phyloP scores from a whole-genome alignment of 2,113 vertebrate species.

The Corythoichthys haematopterus region DNA sequence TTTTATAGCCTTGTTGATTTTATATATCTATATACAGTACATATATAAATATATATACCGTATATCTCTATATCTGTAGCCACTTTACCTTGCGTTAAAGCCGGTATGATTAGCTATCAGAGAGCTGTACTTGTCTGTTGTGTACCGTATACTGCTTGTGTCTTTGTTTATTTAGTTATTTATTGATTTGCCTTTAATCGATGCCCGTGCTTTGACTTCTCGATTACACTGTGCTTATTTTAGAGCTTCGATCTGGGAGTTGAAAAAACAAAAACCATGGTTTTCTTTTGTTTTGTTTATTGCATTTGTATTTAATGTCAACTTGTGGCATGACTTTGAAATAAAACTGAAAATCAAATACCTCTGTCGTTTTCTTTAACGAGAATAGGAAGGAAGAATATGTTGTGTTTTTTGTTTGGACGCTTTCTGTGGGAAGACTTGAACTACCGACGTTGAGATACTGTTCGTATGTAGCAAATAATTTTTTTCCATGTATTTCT shows the following conservation, averaged over 20 bases:
- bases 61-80: slow-evolving; percentile 1
- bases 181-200: slow-evolving; percentile 23
- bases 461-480: too few relatives aligned
- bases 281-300: slow-evolving; percentile 52
- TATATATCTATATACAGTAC: slow-evolving; percentile 46
- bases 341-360: slow-evolving; percentile 66
- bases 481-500: too few relatives aligned
- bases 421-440: too few relatives aligned
- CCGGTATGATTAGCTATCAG: slow-evolving; percentile 59
- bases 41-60: slow-evolving; percentile 5
- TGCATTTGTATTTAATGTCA: slow-evolving; percentile 79
- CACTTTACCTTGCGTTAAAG: slow-evolving; percentile 50
- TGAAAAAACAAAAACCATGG: slow-evolving; percentile 18
- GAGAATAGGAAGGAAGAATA: neutral
- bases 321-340: slow-evolving; percentile 82
- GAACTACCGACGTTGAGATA: too few relatives aligned
- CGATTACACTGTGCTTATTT: slow-evolving; percentile 78
- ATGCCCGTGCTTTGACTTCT: slow-evolving; percentile 44
- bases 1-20: slow-evolving; percentile 77
- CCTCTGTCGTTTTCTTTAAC: neutral
- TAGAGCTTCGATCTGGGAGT: slow-evolving; percentile 58
- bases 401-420: too few relatives aligned
- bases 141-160: slow-evolving; percentile 56
- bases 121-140: slow-evolving; percentile 61
- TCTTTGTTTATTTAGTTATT: slow-evolving; percentile 11